Evolutionary conservation across 2,888 invertebrate genomes (phyloP), one percentile per base, ranked within the genome.

Genomic region (Acrobasis suavella): DNA sequence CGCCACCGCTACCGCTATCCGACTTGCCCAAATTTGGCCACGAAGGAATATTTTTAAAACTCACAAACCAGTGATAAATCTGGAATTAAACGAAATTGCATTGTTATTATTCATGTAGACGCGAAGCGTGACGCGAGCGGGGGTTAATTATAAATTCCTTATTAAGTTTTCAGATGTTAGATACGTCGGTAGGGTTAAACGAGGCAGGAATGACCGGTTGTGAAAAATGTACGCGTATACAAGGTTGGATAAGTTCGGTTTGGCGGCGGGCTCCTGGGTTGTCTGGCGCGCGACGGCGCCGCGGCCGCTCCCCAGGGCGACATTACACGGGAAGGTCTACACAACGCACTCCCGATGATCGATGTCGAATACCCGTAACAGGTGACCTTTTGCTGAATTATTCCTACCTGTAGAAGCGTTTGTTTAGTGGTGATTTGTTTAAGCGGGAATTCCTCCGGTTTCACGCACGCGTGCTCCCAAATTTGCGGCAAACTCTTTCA

Each of bases 331-430:
- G 82, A 81, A 85, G 88, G 85, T 83, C 87, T 85, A 78, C 83
- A 80, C 85, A 79, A 83, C 89, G 85, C 85, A 87, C 88, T 87
- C 88, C 87, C 86, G 87, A 92, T 92, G 92, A 92, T 92, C 91
- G 91, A 92, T 91, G 91, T 83, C 85, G 87, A 86, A 88, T 84
- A 84, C 87, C 89, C 85, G 86, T 88, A 88, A 91, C 91, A 90
- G 88, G 91, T 92, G 91, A 91, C 91, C 91, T 91, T 89, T 89
- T 81, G 73, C 78, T 90, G 87, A 91, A 91, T 91, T 91, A 91
- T 91, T 91, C 81, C 82, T 88, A 87, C 88, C 88, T 86, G 88
- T 86, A 86, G 88, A 89, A 89, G 87, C 83, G 84, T 90, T 91
- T 88, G 88, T 86, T 90, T 87, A 87, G 86, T 84, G 83, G 88